Conservation (phyloP, 2,888 invertebrate species). For the Synanthedon tipuliformis region DNA sequence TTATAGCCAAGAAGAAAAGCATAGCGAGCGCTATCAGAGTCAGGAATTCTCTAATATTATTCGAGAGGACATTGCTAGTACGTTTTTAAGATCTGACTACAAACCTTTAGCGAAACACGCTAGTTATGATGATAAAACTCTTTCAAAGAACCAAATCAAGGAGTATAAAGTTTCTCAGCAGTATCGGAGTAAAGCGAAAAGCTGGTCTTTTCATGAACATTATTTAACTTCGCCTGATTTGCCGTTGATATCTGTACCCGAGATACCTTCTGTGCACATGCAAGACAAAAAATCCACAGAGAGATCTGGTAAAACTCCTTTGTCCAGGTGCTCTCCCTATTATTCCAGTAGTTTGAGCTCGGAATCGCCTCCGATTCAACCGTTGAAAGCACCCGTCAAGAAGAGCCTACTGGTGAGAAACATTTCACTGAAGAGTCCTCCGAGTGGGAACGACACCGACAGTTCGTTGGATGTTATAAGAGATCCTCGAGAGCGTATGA, state of each 20-base stretch:
- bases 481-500: slow-evolving; percentile 75
- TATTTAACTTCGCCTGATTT: slow-evolving; percentile 68
- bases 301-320: slow-evolving; percentile 64
- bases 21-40: slow-evolving; percentile 74
- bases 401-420: slow-evolving; percentile 71
- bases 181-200: slow-evolving; percentile 70
- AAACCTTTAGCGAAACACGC: slow-evolving; percentile 74
- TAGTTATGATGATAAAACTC: slow-evolving; percentile 74
- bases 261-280: slow-evolving; percentile 52
- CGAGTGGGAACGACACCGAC: slow-evolving; percentile 81
- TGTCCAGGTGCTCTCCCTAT: slow-evolving; percentile 79
- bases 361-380: slow-evolving; percentile 77
- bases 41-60: slow-evolving; percentile 71
- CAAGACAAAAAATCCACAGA: slow-evolving; percentile 52
- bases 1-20: slow-evolving; percentile 73
- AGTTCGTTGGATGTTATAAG: slow-evolving; percentile 76
- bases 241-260: slow-evolving; percentile 68
- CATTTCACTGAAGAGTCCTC: slow-evolving; percentile 76
- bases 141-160: slow-evolving; percentile 74
- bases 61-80: slow-evolving; percentile 42
- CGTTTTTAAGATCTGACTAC: slow-evolving; percentile 64
- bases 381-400: slow-evolving; percentile 75
- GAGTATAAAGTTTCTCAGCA: slow-evolving; percentile 72
- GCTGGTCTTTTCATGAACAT: slow-evolving; percentile 75
- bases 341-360: slow-evolving; percentile 82